Base-by-base conservation (phyloP, 2,113 vertebrate species). In the Antechinus flavipes region DNA sequence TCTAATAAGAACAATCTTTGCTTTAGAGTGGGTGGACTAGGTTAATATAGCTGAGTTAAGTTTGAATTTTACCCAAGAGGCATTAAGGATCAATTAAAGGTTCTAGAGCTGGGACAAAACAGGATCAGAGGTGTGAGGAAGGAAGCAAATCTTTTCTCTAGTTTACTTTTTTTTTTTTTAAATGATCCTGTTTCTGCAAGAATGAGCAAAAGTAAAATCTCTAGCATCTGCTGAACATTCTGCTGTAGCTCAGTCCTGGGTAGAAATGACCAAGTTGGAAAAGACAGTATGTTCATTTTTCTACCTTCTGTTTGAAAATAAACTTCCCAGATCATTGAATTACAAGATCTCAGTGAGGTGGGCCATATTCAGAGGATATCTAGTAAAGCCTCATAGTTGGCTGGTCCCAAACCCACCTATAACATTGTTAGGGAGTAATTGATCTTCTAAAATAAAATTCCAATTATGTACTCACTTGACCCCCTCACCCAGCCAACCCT, bases 241-340 rank as follows among this genome's bases (percentile, higher is more conserved):
- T 53, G n/a, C 5, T 91, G 90, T 91, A 94, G 89, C 23, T 93
- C 93, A 95, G 76, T 93, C 94, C 91, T 91, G 91, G 94, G 93
- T 94, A 94, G 58, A 93, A 95, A 94, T 0, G 35, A 94, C 61
- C 92, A 89, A 94, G 95, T 0, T 93, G 91, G 92, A 96, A 94
- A 94, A 12, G 30, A 58, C 22, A 90, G 94, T 24, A 0, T 10
- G 35, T 35, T 89, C 89, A 6, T 92, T 91, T 97, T 96, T 30
- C 90, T 95, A 84, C 95, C 97, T 98, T 97, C 68, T 84, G 54
- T 94, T 97, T 97, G 97, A 97, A 97, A 96, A 96, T 96, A 91
- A 12, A 95, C 96, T 98, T 98, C 97, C 97, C 96, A 96, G 1
- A 23, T 84, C 35, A 84, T 35, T 42, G 19, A 84, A 84, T 84